phyloP scores from a whole-genome alignment of 2,113 vertebrate species.

The Erythrolamprus reginae region DNA sequence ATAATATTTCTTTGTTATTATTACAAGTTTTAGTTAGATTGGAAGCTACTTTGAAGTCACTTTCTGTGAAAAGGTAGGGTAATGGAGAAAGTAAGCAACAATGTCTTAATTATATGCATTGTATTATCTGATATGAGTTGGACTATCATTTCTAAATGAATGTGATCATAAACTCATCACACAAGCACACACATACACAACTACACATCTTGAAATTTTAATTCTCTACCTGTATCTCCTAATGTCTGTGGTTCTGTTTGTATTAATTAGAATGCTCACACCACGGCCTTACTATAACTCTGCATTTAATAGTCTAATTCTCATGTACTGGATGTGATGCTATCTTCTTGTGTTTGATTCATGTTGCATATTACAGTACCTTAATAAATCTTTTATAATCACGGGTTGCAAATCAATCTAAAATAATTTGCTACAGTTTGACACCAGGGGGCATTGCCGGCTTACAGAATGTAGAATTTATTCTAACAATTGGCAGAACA shows the following conservation, averaged over 20 bases:
- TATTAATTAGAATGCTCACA: not conserved
- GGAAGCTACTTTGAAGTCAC: not conserved
- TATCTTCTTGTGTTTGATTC: not conserved
- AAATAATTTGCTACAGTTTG: not conserved
- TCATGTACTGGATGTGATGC: not conserved
- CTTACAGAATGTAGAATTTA: conserved; percentile 8
- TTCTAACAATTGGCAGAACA: not conserved
- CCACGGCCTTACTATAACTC: not conserved
- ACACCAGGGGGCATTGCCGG: conserved; percentile 54
- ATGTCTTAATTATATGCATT: not conserved
- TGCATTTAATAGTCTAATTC: not conserved
- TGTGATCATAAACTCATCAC: not conserved
- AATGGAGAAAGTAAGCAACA: not conserved
- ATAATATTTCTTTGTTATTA: not conserved
- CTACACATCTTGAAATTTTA: not conserved
- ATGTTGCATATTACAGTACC: not conserved
- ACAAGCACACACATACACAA: not conserved
- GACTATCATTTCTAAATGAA: not conserved
- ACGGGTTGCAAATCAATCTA: not conserved
- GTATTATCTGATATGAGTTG: not conserved
- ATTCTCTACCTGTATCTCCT: not conserved
- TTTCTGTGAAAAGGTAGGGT: not conserved
- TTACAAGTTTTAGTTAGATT: not conserved
- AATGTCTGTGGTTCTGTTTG: not conserved
- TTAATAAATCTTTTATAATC: not conserved